Conservation (phyloP, 2,888 invertebrate genomes). For the Cremastobaeus sp. region DNA sequence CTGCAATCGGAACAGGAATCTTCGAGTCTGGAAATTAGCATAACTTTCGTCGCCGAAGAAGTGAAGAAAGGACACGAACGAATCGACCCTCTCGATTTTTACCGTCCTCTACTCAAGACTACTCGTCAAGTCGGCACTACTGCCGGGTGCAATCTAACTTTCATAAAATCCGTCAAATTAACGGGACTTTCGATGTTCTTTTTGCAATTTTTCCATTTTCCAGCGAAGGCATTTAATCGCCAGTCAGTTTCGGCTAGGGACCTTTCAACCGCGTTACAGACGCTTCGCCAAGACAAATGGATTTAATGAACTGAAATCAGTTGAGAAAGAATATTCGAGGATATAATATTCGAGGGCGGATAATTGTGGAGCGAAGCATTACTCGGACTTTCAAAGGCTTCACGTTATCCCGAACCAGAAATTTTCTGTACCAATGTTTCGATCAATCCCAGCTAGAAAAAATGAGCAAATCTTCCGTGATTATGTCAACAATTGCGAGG, state of each 20-base stretch:
- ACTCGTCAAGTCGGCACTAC: constrained; percentile 39
- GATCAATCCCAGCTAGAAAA: too few relatives aligned
- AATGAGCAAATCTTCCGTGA: too few relatives aligned
- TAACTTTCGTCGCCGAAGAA: constrained; percentile 56
- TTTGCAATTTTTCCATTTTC: constrained; percentile 49
- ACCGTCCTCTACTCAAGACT: constrained; percentile 46
- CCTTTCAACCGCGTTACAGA: constrained; percentile 36
- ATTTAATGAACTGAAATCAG: constrained; percentile 53
- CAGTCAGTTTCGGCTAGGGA: constrained; percentile 4
- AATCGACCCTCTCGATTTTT: constrained; percentile 39
- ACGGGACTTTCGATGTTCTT: constrained; percentile 53
- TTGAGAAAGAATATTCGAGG: constrained; percentile 24
- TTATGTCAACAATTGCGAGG: too few relatives aligned
- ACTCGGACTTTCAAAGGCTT: not conserved
- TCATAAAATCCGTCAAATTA: constrained; percentile 57
- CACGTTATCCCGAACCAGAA: not conserved
- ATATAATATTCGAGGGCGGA: constrained; percentile 9
- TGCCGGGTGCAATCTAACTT: constrained; percentile 49
- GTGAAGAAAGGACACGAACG: constrained; percentile 30
- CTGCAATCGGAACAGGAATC: constrained; percentile 25
- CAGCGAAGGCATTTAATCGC: constrained; percentile 50
- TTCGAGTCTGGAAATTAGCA: constrained; percentile 52
- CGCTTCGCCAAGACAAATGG: constrained; percentile 44
- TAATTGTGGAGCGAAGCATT: constrained; percentile 5
- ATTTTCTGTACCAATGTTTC: too few relatives aligned